Conservation (phyloP, 2,113 vertebrate species). For the Ailurus styani region DNA sequence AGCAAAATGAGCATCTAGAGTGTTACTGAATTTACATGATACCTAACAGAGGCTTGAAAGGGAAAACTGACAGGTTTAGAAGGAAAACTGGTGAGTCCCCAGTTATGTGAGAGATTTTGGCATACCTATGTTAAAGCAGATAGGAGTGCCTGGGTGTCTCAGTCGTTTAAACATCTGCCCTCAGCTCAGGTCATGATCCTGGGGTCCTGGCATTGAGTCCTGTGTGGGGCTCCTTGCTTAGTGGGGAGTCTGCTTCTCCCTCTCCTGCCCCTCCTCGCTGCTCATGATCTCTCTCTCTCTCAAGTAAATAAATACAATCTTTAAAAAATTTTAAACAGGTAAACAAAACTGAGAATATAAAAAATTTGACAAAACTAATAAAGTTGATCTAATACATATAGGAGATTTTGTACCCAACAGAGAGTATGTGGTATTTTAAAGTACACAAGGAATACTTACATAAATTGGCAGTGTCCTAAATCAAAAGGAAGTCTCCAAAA, state of each 20-base stretch:
- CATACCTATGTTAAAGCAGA: background rate
- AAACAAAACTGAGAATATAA: background rate
- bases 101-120: background rate
- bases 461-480: background rate
- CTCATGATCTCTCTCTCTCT: too few relatives aligned
- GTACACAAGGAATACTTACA: background rate
- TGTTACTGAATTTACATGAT: background rate
- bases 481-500: conserved; percentile 2
- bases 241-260: too few relatives aligned
- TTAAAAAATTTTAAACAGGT: background rate
- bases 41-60: background rate
- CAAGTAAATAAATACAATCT: background rate
- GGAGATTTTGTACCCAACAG: background rate
- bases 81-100: background rate
- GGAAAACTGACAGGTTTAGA: background rate
- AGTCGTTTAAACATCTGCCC: too few relatives aligned
- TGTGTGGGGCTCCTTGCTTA: too few relatives aligned
- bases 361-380: background rate
- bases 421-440: background rate
- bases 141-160: too few relatives aligned
- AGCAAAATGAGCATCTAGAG: background rate
- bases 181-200: too few relatives aligned
- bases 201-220: too few relatives aligned
- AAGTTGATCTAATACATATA: background rate
- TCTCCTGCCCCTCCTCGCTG: too few relatives aligned